Evolutionary conservation across 2,888 invertebrate genomes (phyloP).

Genomic region (Drosophila macrospina): DNA sequence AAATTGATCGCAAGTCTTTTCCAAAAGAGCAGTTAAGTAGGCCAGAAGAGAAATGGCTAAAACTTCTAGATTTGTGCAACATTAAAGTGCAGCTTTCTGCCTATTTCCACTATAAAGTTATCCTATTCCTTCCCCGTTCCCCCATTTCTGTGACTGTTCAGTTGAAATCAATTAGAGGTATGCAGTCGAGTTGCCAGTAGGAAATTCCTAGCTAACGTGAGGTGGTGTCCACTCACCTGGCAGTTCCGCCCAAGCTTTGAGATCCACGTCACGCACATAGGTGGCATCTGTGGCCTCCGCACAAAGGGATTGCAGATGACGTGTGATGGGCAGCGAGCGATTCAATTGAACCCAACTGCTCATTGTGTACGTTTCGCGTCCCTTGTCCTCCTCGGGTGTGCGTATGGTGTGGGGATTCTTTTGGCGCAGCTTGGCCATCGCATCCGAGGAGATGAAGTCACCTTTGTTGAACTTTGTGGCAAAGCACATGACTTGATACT

Average conservation of each 20-base stretch:
- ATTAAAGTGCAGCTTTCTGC: neutral
- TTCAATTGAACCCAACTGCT: constrained; percentile 92
- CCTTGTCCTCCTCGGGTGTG: constrained; percentile 95
- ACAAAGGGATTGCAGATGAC: constrained; percentile 91
- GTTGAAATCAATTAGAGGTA: constrained; percentile 23
- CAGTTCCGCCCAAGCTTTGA: constrained; percentile 91
- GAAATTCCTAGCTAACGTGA: constrained; percentile 17
- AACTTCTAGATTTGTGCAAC: neutral
- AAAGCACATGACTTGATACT: constrained; percentile 96
- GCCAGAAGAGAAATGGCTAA: no score
- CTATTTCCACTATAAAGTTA: neutral
- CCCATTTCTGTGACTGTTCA: neutral
- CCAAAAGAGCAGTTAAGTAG: no score
- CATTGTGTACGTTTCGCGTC: constrained; percentile 93
- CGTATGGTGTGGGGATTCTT: constrained; percentile 95
- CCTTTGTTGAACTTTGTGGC: constrained; percentile 95
- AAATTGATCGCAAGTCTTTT: no score
- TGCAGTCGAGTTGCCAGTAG: neutral
- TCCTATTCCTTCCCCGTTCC: neutral
- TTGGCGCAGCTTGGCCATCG: constrained; percentile 97
- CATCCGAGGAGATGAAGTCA: constrained; percentile 98
- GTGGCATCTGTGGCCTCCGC: constrained; percentile 91
- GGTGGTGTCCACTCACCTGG: constrained; percentile 88
- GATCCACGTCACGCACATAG: constrained; percentile 91
- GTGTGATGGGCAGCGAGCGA: constrained; percentile 89